Percentiles rank a stretch among this genome's conserved stretches.
These are phyloP conservation scores for Pterophyllum scalare DNA, from an alignment of 2,113 vertebrate genomes.

Conservation along the genomic window DNA sequence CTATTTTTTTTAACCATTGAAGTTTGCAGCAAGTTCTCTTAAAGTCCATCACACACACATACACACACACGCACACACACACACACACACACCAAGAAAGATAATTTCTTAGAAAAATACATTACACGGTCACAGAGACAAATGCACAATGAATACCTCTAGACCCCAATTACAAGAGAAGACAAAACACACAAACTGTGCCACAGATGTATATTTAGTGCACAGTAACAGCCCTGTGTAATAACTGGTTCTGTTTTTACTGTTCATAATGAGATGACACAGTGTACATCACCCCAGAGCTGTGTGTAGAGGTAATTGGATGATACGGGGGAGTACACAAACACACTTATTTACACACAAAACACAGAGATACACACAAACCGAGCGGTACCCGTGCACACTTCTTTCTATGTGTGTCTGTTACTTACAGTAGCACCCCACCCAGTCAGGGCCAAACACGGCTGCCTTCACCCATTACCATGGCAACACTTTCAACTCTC, in stretches of 20 bases:
- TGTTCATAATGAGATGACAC: conserved; percentile 63
- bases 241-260: conserved; percentile 54
- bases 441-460: conserved; percentile 59
- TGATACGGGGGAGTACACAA: conserved; percentile 30
- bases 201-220: conserved; percentile 24
- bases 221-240: conserved; percentile 31
- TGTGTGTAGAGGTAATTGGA: conserved; percentile 59
- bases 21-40: not conserved
- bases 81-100: not conserved
- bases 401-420: conserved; percentile 11
- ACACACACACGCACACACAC: not conserved
- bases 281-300: conserved; percentile 40
- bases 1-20: not conserved
- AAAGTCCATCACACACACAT: not conserved
- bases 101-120: conserved; percentile 3
- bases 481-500: conserved; percentile 69
- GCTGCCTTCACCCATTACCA: conserved; percentile 59
- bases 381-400: not conserved
- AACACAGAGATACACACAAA: conserved; percentile 10
- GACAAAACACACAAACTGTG: not conserved
- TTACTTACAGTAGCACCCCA: conserved; percentile 46
- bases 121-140: not conserved
- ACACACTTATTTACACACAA: not conserved
- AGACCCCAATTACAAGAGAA: conserved; percentile 39
- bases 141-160: conserved; percentile 28